Evolutionary conservation across 2,888 invertebrate species (phyloP).

Genomic region (Lumbricus terrestris): DNA sequence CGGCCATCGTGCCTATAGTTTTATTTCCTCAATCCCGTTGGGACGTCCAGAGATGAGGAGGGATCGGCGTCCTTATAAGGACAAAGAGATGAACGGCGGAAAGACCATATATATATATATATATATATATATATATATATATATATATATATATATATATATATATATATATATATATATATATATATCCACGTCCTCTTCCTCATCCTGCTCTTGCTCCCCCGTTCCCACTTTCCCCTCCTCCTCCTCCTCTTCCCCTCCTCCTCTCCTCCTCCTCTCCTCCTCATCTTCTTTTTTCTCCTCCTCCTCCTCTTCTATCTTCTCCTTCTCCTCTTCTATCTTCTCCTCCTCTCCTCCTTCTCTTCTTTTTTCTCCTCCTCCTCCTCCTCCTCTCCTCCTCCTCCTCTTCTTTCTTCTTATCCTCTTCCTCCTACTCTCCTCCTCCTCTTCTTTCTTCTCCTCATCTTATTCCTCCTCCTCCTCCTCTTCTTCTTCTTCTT

Average conservation of each 20-base stretch:
- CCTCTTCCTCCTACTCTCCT: conserved; percentile 16
- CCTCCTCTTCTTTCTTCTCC: not conserved
- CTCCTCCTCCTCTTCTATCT: not conserved
- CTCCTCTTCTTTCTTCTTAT: conserved; percentile 14
- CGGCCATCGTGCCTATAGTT: too few relatives aligned
- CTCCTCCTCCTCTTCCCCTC: not conserved
- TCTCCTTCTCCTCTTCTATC: conserved; percentile 12
- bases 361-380: conserved; percentile 6
- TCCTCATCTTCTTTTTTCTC: not conserved
- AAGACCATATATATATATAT: too few relatives aligned
- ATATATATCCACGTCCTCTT: too few relatives aligned
- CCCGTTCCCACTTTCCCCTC: not conserved
- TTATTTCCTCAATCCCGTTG: too few relatives aligned
- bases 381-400: conserved; percentile 18
- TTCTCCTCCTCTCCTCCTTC: not conserved
- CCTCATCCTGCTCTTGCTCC: too few relatives aligned
- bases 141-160: too few relatives aligned
- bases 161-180: too few relatives aligned
- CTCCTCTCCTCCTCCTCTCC: not conserved
- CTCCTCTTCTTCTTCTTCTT: not conserved
- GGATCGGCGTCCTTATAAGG: too few relatives aligned
- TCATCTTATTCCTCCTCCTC: not conserved
- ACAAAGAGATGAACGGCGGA: too few relatives aligned
- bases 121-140: too few relatives aligned
- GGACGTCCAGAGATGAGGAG: too few relatives aligned